Percentiles rank a stretch among this genome's conserved stretches.
These are phyloP conservation scores for Andrena fulva DNA, from an alignment of 2,888 invertebrate genomes.

Conservation along the genomic window DNA sequence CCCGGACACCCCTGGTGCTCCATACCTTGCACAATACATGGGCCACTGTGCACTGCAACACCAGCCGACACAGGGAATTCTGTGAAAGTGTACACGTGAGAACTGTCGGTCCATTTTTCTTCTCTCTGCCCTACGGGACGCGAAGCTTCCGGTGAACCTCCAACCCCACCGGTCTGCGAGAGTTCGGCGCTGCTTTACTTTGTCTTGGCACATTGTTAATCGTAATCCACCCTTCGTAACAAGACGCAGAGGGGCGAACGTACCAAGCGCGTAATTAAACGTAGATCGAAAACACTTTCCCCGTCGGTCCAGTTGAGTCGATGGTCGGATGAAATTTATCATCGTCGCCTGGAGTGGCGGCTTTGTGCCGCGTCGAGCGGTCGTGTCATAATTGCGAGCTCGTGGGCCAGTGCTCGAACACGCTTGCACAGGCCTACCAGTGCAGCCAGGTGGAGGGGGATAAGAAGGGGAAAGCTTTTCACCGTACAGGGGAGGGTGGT, in stretches of 20 bases:
- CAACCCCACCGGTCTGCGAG: no score
- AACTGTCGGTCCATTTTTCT: background rate
- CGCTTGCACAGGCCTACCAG: conserved; percentile 36
- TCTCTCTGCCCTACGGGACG: background rate
- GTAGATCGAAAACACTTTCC: background rate
- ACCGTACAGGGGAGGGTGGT: conserved; percentile 3
- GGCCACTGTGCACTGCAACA: background rate
- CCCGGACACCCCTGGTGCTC: conserved; percentile 15
- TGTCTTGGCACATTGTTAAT: no score
- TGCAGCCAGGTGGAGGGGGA: background rate
- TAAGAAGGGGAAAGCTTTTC: conserved; percentile 54
- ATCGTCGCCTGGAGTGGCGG: conserved; percentile 24
- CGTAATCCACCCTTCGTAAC: background rate
- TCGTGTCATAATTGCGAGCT: conserved; percentile 52
- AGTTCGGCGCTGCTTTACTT: no score
- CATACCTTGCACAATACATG: conserved; percentile 27
- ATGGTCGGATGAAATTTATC: conserved; percentile 26
- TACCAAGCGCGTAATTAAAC: conserved; percentile 15
- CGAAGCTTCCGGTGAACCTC: no score
- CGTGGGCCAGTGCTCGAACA: conserved; percentile 35
- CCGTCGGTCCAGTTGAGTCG: background rate
- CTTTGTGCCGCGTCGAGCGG: conserved; percentile 15
- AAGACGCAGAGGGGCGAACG: background rate
- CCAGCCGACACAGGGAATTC: background rate
- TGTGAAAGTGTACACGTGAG: background rate